Evolutionary conservation across 2,888 invertebrate genomes (phyloP).

Genomic region (Phorcus lineatus): DNA sequence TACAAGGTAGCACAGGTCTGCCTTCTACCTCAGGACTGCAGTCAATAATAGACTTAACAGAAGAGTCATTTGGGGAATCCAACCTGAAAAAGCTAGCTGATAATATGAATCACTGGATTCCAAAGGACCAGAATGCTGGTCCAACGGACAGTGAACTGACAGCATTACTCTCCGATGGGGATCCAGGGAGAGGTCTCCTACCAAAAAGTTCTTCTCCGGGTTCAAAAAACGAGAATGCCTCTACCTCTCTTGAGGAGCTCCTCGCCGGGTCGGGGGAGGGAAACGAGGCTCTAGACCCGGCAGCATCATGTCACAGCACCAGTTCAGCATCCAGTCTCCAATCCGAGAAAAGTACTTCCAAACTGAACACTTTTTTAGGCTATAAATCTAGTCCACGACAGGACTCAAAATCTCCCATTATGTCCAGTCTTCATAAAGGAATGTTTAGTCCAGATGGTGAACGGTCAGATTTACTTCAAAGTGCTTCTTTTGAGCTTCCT

Average conservation of each 20-base stretch:
- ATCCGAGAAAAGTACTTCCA: background rate
- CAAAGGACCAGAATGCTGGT: slow-evolving; percentile 47
- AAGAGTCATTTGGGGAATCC: slow-evolving; percentile 56
- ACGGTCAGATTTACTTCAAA: slow-evolving; percentile 15
- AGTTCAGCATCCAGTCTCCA: background rate
- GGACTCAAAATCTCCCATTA: slow-evolving; percentile 18
- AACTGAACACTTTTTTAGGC: slow-evolving; percentile 6
- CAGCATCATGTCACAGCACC: slow-evolving; percentile 27
- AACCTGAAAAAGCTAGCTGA: slow-evolving; percentile 62
- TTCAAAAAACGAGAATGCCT: slow-evolving; percentile 71
- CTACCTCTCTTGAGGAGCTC: slow-evolving; percentile 70
- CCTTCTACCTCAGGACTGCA: slow-evolving; percentile 41
- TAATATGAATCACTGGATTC: slow-evolving; percentile 58
- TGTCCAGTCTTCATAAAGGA: slow-evolving; percentile 6
- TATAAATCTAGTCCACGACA: slow-evolving; percentile 5
- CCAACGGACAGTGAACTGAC: slow-evolving; percentile 51
- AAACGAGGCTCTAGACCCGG: slow-evolving; percentile 63
- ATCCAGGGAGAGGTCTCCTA: slow-evolving; percentile 8
- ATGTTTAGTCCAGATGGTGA: slow-evolving; percentile 15
- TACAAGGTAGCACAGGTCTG: slow-evolving; percentile 27
- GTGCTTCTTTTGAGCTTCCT: slow-evolving; percentile 4
- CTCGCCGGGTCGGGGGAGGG: slow-evolving; percentile 66
- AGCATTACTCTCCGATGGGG: slow-evolving; percentile 34
- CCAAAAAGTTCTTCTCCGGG: slow-evolving; percentile 37
- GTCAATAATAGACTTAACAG: slow-evolving; percentile 66